These are phyloP conservation scores for Lutraria rhynchaena DNA, from an alignment of 1,140 invertebrate genomes.

Conservation along the genomic window DNA sequence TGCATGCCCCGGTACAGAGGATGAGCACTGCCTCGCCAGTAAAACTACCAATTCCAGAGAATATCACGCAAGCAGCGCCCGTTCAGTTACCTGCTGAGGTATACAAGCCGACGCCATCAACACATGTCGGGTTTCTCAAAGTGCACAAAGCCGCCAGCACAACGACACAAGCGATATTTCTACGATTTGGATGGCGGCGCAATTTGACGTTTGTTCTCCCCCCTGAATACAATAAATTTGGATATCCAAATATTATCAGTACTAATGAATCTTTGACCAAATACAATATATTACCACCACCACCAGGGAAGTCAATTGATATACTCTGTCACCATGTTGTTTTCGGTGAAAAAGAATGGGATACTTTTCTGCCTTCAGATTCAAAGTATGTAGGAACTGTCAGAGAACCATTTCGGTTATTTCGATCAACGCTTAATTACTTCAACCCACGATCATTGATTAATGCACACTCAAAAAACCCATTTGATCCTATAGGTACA, in stretches of 20 bases:
- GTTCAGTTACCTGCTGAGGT: too few species aligned
- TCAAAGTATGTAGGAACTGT: conserved; percentile 48
- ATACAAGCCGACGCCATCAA: not conserved
- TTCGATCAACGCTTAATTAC: conserved; percentile 55
- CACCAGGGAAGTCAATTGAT: conserved; percentile 52
- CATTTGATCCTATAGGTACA: conserved; percentile 6
- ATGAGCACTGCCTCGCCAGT: too few species aligned
- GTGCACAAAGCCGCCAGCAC: conserved; percentile 66
- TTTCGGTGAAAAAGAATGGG: conserved; percentile 45
- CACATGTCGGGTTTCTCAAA: conserved; percentile 60
- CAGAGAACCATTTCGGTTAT: conserved; percentile 55
- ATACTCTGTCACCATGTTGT: conserved; percentile 58
- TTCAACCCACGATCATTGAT: conserved; percentile 2
- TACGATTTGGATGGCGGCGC: conserved; percentile 51
- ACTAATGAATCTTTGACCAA: conserved; percentile 31
- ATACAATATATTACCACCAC: conserved; percentile 49
- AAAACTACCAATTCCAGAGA: too few species aligned
- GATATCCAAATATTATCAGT: conserved; percentile 48
- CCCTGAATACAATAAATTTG: conserved; percentile 44
- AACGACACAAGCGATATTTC: conserved; percentile 60
- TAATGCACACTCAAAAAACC: not conserved
- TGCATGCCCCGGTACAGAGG: too few species aligned
- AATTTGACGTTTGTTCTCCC: conserved; percentile 60
- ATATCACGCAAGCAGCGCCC: too few species aligned
- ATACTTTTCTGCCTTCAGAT: conserved; percentile 35